Evolutionary conservation across 2,113 vertebrate genomes (phyloP).

Genomic region (Percopsis transmontana): DNA sequence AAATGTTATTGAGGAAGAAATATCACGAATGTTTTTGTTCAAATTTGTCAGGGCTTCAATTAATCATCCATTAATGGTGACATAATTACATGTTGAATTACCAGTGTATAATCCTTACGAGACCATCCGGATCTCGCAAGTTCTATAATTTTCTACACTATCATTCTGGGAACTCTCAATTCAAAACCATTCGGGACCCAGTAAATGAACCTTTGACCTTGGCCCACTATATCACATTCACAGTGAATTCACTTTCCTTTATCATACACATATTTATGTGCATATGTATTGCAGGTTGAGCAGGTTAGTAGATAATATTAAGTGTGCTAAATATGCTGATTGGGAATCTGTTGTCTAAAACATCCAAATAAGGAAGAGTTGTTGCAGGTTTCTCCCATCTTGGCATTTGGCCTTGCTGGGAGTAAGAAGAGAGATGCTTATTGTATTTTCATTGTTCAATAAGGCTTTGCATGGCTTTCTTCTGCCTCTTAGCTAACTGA

Average conservation of each 20-base stretch:
- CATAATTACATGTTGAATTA: neutral
- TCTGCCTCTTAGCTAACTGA: slow-evolving; percentile 51
- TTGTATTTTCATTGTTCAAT: slow-evolving; percentile 67
- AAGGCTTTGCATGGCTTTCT: slow-evolving; percentile 61
- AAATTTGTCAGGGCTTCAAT: slow-evolving; percentile 24
- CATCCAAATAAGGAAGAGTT: slow-evolving; percentile 33
- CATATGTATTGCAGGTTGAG: neutral
- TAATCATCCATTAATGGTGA: slow-evolving; percentile 9
- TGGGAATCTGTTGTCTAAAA: slow-evolving; percentile 33
- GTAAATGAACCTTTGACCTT: no score
- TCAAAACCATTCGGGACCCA: no score
- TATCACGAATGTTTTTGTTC: slow-evolving; percentile 58
- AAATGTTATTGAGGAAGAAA: slow-evolving; percentile 59
- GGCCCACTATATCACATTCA: slow-evolving; percentile 1
- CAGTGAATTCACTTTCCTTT: slow-evolving; percentile 7
- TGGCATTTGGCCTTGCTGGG: slow-evolving; percentile 50
- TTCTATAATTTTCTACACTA: neutral
- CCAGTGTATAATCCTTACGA: neutral
- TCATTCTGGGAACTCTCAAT: no score
- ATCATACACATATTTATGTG: neutral
- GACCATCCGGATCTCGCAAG: neutral
- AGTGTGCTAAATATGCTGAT: slow-evolving; percentile 7
- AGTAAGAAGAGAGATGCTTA: slow-evolving; percentile 55
- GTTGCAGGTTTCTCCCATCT: slow-evolving; percentile 43
- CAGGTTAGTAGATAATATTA: slow-evolving; percentile 14